Evolutionary conservation across 2,888 invertebrate genomes (phyloP), one percentile per base, ranked within the genome.

Genomic region (Lepeophtheirus nordmannii): DNA sequence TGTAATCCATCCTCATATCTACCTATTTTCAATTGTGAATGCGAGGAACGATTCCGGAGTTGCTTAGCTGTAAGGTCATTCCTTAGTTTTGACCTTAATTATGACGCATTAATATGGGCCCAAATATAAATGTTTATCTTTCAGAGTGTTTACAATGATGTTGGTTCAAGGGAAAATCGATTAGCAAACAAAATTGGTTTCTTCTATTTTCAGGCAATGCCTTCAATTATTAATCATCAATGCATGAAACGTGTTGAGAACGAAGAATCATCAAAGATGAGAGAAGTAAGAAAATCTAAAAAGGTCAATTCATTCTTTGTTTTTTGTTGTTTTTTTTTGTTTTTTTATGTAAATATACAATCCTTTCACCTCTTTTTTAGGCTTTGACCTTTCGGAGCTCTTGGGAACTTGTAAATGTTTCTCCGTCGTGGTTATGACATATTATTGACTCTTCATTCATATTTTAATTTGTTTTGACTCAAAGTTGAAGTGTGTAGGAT

Each of bases 21-120:
- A 22, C 63, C 63, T 23, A 22, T 63, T 63, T 38, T 63, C 1
- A 3, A 20, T 9, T 63, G 63, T 22, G 63, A 63, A 1, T 63
- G 63, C 8, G 63, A 63, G 37, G 17, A 46, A 23, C 9, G 53
- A 23, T 63, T 63, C 22, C 53, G 63, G 14, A 14, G 30, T 22
- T 63, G 63, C 53, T 53, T 63, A 10, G 60, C 11, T 17, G 60
- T 60, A 60, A 60, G 60, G 10, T 2, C 57, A 14, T 57, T 11
- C 14, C 57, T 7, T 17, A 46, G 53, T 14, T 46, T 46, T 46
- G 2, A 5, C 17, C 53, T 46, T 8, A 14, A 46, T 46, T 46
- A n/a, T 46, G 53, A n/a, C 17, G 1, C 8, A 5, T 30, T 30
- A 30, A 30, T 30, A 7, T 30, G 30, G 2, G 30, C 30, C 30